phyloP scores from a whole-genome alignment of 2,113 vertebrate species.

The Zootoca vivipara region DNA sequence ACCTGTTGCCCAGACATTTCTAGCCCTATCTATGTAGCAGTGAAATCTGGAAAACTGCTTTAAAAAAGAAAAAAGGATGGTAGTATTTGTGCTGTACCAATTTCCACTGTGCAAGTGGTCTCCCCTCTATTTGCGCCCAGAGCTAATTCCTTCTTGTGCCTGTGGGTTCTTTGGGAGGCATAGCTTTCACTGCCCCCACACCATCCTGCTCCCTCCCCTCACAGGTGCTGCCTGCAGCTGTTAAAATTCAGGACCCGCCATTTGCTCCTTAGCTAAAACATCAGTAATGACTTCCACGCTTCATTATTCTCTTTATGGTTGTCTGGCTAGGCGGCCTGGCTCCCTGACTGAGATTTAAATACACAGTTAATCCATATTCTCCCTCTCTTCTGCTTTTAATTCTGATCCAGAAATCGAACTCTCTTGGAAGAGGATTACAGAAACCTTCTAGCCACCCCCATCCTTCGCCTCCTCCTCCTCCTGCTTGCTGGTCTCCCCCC shows the following conservation, averaged over 20 bases:
- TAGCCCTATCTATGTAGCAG: neutral
- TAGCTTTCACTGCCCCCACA: neutral
- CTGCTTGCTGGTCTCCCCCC: neutral
- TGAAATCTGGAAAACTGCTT: neutral
- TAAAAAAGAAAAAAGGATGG: neutral
- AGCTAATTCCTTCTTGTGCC: neutral
- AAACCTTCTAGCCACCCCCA: too few relatives aligned
- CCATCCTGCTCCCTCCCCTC: neutral
- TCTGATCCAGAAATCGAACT: neutral
- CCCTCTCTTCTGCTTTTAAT: neutral
- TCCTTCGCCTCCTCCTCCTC: neutral
- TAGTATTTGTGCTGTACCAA: neutral
- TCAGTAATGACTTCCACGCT: slow-evolving; percentile 15
- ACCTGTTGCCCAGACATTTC: neutral
- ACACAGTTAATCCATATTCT: neutral
- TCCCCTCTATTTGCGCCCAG: neutral
- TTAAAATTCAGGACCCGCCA: neutral
- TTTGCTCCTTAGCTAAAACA: neutral
- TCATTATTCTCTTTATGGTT: slow-evolving; percentile 20
- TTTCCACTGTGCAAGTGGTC: neutral
- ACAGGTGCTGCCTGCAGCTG: neutral
- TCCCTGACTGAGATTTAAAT: neutral
- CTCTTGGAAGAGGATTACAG: slow-evolving; percentile 1
- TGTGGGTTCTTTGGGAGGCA: neutral
- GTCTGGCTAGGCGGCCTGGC: neutral